Percentiles rank a stretch among this genome's conserved stretches.
phyloP scores from a whole-genome alignment of 1,140 invertebrate species.

The Pentalonia nigronervosa region DNA sequence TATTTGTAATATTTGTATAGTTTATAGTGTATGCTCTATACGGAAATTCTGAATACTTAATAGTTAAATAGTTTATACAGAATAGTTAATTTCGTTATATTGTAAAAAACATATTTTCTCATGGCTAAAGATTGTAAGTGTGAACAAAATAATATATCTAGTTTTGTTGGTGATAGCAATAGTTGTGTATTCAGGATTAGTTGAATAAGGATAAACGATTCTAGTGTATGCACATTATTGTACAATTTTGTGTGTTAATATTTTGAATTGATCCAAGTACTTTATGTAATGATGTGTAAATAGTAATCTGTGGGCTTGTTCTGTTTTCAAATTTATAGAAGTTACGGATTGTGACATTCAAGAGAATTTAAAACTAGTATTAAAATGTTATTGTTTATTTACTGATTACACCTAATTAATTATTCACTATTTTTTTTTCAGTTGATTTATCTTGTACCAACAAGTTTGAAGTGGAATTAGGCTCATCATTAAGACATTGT shows the following conservation, averaged over 20 bases:
- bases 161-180: not conserved
- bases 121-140: slow-evolving; percentile 33
- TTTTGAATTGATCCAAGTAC: not conserved
- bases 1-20: no score
- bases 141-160: not conserved
- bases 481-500: slow-evolving; percentile 46
- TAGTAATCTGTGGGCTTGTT: no score
- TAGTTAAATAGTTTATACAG: not conserved
- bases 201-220: not conserved
- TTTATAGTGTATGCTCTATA: not conserved
- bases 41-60: not conserved
- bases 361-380: not conserved
- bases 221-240: not conserved
- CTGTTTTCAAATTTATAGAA: not conserved
- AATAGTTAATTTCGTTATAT: not conserved
- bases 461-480: slow-evolving; percentile 39
- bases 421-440: not conserved
- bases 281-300: not conserved
- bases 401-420: not conserved
- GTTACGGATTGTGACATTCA: not conserved
- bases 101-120: not conserved
- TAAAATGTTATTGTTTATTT: not conserved
- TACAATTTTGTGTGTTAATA: not conserved
- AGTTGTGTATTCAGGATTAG: not conserved
- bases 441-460: slow-evolving; percentile 33